These are phyloP conservation scores for Chaenocephalus aceratus DNA, from an alignment of 2,113 vertebrate species.

Conservation along the genomic window DNA sequence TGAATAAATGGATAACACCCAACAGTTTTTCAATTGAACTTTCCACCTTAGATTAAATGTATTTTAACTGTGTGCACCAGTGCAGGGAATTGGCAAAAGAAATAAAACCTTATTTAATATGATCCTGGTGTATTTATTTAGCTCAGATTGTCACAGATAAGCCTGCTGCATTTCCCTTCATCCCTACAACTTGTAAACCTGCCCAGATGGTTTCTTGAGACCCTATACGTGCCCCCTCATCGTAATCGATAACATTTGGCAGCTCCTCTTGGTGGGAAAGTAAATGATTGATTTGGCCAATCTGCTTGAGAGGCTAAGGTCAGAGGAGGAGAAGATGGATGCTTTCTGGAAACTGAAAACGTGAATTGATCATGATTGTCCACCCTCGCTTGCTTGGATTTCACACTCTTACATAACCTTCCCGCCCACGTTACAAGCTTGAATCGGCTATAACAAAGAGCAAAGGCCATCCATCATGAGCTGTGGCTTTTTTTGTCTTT, in stretches of 20 bases:
- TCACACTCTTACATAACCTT: slow-evolving; percentile 54
- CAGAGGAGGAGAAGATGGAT: slow-evolving; percentile 41
- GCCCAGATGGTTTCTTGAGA: slow-evolving; percentile 26
- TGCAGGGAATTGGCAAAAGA: slow-evolving; percentile 4
- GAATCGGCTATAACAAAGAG: slow-evolving; percentile 42
- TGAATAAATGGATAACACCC: not conserved
- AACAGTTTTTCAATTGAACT: too few relatives aligned
- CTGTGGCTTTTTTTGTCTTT: slow-evolving; percentile 66
- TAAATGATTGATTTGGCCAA: slow-evolving; percentile 44
- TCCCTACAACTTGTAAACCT: slow-evolving; percentile 7
- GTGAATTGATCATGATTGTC: slow-evolving; percentile 36
- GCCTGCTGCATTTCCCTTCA: slow-evolving; percentile 1
- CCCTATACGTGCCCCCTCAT: slow-evolving; percentile 12
- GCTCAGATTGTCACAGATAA: slow-evolving; percentile 9
- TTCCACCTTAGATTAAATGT: too few relatives aligned
- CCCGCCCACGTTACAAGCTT: slow-evolving; percentile 48
- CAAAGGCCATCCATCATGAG: slow-evolving; percentile 72
- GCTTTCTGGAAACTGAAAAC: slow-evolving; percentile 35
- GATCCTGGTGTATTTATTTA: slow-evolving; percentile 13
- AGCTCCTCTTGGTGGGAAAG: slow-evolving; percentile 24
- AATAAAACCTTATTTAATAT: not conserved
- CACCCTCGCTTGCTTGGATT: slow-evolving; percentile 45
- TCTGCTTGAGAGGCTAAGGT: slow-evolving; percentile 27
- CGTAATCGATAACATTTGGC: slow-evolving; percentile 48
- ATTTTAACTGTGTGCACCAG: not conserved